phyloP scores from a whole-genome alignment of 2,797 vertebrate species.

The Linurgus olivaceus region DNA sequence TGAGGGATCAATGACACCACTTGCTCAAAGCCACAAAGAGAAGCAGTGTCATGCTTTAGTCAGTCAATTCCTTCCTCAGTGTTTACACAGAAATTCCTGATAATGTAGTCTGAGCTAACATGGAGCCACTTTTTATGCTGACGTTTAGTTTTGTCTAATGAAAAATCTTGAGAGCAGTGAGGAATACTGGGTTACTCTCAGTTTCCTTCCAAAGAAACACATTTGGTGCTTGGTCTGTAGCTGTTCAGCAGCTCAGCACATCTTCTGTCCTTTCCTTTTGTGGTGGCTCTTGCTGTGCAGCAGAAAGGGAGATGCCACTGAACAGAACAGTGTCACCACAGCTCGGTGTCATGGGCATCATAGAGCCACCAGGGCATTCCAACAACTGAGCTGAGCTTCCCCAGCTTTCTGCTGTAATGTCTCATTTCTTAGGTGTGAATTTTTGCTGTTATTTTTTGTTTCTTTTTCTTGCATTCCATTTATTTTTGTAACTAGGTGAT shows the following conservation, averaged over 20 bases:
- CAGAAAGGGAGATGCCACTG: not conserved
- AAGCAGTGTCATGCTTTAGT: not conserved
- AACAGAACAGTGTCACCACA: rapidly evolving
- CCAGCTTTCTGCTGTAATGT: not conserved
- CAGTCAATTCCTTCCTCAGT: not conserved
- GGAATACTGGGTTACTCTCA: rapidly evolving
- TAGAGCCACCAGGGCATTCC: not conserved
- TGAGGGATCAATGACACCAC: not conserved
- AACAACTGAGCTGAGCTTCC: not conserved
- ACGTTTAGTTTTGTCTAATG: not conserved
- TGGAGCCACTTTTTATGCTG: rapidly evolving
- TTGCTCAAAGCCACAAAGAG: not conserved
- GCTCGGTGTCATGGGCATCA: rapidly evolving
- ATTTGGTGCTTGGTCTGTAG: not conserved
- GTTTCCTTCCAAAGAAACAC: not conserved
- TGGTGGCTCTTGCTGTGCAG: not conserved
- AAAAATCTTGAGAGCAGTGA: not conserved
- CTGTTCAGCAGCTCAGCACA: not conserved
- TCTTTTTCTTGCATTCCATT: not conserved
- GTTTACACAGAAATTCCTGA: not conserved
- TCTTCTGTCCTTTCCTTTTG: not conserved
- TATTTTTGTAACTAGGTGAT: not conserved
- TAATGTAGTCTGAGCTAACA: not conserved
- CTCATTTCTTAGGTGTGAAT: not conserved
- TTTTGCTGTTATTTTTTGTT: not conserved